A percentile compares a stretch with the other conserved stretches of the same genome.
Conservation (phyloP, 2,797 vertebrate species). For the Antennarius maculatus region DNA sequence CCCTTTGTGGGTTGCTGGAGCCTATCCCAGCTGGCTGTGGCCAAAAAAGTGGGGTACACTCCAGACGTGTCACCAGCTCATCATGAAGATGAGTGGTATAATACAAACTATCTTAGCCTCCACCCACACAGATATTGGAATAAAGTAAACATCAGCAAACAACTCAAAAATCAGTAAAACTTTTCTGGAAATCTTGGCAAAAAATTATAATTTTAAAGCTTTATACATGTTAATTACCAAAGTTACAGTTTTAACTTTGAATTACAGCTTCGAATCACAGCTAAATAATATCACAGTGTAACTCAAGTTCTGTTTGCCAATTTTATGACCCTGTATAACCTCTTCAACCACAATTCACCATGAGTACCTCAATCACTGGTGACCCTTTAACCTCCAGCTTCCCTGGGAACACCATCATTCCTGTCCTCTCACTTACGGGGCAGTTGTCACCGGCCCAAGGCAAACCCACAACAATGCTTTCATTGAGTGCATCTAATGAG, state of each 20-base stretch:
- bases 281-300: not conserved
- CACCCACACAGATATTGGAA: not conserved
- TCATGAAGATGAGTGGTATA: too few relatives aligned
- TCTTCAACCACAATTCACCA: conserved; percentile 15
- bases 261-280: not conserved
- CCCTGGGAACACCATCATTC: conserved; percentile 61
- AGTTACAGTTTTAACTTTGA: not conserved
- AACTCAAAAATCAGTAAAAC: not conserved
- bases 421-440: conserved; percentile 60
- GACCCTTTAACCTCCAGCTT: conserved; percentile 54
- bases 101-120: too few relatives aligned
- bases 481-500: conserved; percentile 77
- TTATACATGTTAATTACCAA: not conserved
- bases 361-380: conserved; percentile 13
- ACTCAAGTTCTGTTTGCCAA: not conserved
- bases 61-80: too few relatives aligned
- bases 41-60: too few relatives aligned
- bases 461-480: conserved; percentile 67
- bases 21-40: too few relatives aligned
- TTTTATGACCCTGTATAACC: not conserved
- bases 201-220: too few relatives aligned
- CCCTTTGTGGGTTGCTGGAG: too few relatives aligned
- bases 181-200: too few relatives aligned
- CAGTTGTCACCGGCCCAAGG: conserved; percentile 42
- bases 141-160: not conserved